These are phyloP conservation scores for Lucinisca nassula DNA, from an alignment of 2,888 invertebrate species.

Conservation along the genomic window DNA sequence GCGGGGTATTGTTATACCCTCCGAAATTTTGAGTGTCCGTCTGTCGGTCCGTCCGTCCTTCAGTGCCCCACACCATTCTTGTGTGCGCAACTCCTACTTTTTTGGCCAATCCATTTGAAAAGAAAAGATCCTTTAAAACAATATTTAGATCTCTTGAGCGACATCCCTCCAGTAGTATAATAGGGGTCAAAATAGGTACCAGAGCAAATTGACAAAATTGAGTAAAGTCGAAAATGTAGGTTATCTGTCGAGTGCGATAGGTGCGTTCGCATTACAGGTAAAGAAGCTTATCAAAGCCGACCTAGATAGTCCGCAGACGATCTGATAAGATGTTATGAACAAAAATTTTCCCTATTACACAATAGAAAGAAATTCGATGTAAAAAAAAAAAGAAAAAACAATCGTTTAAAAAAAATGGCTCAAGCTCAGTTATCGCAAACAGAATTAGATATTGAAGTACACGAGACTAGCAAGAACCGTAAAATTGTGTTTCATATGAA, in stretches of 20 bases:
- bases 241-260: background rate
- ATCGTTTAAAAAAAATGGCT: background rate
- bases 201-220: background rate
- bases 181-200: background rate
- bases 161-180: background rate
- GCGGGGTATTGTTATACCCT: too few relatives aligned
- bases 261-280: background rate
- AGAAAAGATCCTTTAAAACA: too few relatives aligned
- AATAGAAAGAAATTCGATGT: background rate
- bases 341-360: background rate
- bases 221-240: background rate
- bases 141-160: too few relatives aligned
- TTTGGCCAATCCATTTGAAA: too few relatives aligned
- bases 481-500: slow-evolving; percentile 24
- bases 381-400: background rate
- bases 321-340: too few relatives aligned
- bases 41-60: too few relatives aligned
- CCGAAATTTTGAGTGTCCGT: too few relatives aligned
- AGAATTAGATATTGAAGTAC: background rate
- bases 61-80: too few relatives aligned
- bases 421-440: background rate
- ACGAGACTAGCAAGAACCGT: background rate
- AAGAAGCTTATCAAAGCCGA: too few relatives aligned
- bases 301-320: too few relatives aligned
- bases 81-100: too few relatives aligned